Evolutionary conservation across 2,888 invertebrate genomes (phyloP).

Genomic region (Hydraecia micacea): DNA sequence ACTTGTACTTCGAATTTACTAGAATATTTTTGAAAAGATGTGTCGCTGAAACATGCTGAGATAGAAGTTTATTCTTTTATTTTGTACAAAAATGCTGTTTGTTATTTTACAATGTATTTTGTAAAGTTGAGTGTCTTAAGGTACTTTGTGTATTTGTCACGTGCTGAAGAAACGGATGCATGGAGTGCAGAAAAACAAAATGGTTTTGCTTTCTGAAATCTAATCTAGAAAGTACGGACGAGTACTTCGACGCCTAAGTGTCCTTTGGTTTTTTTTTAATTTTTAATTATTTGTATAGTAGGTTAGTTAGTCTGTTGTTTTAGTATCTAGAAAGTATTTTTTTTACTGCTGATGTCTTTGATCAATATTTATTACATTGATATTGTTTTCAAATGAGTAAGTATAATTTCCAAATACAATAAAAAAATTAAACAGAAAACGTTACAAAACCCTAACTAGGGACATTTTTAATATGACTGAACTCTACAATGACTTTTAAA

Average conservation of each 20-base stretch:
- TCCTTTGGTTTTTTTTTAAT: no score
- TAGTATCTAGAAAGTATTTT: neutral
- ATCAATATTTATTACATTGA: no score
- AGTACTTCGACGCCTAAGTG: no score
- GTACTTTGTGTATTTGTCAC: conserved; percentile 26
- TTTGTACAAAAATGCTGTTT: conserved; percentile 20
- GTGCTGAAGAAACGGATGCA: conserved; percentile 19
- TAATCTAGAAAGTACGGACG: neutral
- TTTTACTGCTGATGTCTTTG: neutral
- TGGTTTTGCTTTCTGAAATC: neutral
- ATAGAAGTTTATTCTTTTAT: conserved; percentile 37
- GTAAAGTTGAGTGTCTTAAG: conserved; percentile 3
- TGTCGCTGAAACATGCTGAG: conserved; percentile 46
- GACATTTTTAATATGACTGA: neutral
- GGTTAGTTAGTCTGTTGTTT: no score
- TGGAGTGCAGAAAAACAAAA: conserved; percentile 1
- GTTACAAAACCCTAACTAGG: neutral
- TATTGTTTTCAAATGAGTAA: neutral
- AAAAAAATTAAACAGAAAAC: neutral
- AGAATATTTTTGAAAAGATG: conserved; percentile 38
- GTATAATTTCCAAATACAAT: neutral
- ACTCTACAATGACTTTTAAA: neutral
- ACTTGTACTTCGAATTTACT: conserved; percentile 28
- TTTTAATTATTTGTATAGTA: no score
- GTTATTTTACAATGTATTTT: conserved; percentile 29